phyloP scores from a whole-genome alignment of 2,888 invertebrate species.

The Taenaris catops region DNA sequence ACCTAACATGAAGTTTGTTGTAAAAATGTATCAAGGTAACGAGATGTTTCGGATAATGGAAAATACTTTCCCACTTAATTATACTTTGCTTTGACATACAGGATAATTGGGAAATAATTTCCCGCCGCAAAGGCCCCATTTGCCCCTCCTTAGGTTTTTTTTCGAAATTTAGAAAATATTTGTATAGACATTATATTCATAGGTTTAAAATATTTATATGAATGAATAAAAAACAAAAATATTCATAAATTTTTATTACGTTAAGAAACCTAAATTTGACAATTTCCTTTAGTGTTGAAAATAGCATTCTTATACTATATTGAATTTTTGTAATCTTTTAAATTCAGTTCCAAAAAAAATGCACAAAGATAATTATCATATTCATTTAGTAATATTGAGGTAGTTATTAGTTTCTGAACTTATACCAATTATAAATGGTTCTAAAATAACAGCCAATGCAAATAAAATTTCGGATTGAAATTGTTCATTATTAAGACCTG shows the following conservation, averaged over 20 bases:
- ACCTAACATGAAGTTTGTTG: conserved; percentile 26
- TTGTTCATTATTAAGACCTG: conserved; percentile 35
- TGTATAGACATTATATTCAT: too few relatives aligned
- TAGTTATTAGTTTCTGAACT: conserved; percentile 79
- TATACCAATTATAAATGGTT: conserved; percentile 76
- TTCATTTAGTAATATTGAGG: conserved; percentile 79
- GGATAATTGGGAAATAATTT: conserved; percentile 25
- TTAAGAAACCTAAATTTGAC: conserved; percentile 78
- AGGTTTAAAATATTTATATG: too few relatives aligned
- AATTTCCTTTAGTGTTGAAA: conserved; percentile 72
- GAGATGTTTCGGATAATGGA: conserved; percentile 22
- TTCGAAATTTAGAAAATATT: conserved; percentile 25
- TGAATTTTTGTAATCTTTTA: conserved; percentile 58
- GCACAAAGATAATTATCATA: conserved; percentile 77
- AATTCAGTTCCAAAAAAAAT: conserved; percentile 75
- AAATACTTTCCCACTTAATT: conserved; percentile 24
- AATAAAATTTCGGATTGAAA: conserved; percentile 52
- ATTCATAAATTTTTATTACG: conserved; percentile 71
- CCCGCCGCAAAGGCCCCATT: conserved; percentile 25
- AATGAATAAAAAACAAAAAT: conserved; percentile 27
- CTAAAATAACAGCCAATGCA: conserved; percentile 67
- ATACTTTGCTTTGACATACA: conserved; percentile 21
- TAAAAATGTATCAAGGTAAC: conserved; percentile 23
- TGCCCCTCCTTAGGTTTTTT: conserved; percentile 23
- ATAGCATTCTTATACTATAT: conserved; percentile 73